These are phyloP conservation scores for Lepidotrigona ventralis DNA, from an alignment of 1,140 invertebrate genomes.

Conservation along the genomic window DNA sequence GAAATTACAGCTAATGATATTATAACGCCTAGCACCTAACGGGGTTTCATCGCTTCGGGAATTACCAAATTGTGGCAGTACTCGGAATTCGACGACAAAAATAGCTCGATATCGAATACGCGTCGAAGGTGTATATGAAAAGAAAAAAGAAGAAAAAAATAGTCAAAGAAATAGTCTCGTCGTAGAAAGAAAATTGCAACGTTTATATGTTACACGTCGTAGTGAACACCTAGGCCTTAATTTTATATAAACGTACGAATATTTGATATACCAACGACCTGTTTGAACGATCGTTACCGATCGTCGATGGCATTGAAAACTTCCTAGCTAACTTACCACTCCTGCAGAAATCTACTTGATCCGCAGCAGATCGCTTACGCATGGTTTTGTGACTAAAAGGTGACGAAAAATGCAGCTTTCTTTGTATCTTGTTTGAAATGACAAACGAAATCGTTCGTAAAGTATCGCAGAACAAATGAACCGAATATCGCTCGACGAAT, in stretches of 20 bases:
- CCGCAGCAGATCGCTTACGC: conserved; percentile 22
- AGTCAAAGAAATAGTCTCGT: no score
- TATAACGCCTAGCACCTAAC: conserved; percentile 60
- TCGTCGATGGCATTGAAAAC: conserved; percentile 41
- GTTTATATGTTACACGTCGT: conserved; percentile 11
- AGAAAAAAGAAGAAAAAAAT: background rate
- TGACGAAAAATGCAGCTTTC: background rate
- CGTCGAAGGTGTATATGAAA: background rate
- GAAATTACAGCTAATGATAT: conserved; percentile 50
- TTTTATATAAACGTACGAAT: conserved; percentile 27
- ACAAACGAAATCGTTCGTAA: background rate
- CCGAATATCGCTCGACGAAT: background rate
- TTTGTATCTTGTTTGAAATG: no score
- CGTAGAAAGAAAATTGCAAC: conserved; percentile 24
- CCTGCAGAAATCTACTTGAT: conserved; percentile 28
- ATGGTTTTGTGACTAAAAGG: conserved; percentile 23
- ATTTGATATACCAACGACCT: conserved; percentile 7
- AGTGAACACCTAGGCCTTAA: conserved; percentile 53
- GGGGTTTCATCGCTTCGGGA: conserved; percentile 42
- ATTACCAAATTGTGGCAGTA: conserved; percentile 1
- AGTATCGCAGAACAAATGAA: conserved; percentile 5
- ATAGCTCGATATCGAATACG: background rate
- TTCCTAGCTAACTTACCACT: conserved; percentile 62
- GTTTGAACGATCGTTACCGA: conserved; percentile 14
- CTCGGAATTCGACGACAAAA: background rate